Conservation (phyloP, 2,797 vertebrate species). For the Sebastes oblongus region DNA sequence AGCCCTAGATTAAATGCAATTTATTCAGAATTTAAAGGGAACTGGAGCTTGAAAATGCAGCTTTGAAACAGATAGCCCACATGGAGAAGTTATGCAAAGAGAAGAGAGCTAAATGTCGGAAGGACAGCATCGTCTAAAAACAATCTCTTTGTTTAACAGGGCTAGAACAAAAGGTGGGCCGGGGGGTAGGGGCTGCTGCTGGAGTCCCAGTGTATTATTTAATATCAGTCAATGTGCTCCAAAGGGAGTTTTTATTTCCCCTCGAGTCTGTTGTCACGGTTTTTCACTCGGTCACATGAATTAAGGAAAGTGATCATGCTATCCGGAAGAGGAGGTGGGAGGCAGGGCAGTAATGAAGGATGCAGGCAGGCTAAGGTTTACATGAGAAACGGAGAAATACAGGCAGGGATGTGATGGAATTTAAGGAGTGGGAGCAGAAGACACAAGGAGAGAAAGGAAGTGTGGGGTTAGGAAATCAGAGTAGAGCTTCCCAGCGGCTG, state of each 20-base stretch:
- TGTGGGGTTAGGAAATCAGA: conserved; percentile 67
- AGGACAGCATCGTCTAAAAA: conserved; percentile 63
- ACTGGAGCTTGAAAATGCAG: conserved; percentile 4
- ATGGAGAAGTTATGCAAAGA: conserved; percentile 52
- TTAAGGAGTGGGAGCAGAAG: conserved; percentile 51
- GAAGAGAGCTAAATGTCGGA: conserved; percentile 38
- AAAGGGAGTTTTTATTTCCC: conserved; percentile 12
- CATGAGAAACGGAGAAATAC: conserved; percentile 26
- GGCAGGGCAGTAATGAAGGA: conserved; percentile 53
- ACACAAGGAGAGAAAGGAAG: conserved; percentile 69
- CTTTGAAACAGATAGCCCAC: conserved; percentile 46
- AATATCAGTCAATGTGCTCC: conserved; percentile 40
- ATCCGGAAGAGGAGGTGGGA: conserved; percentile 28
- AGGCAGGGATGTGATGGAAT: conserved; percentile 29
- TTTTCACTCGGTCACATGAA: conserved; percentile 30
- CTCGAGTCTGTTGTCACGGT: conserved; percentile 19
- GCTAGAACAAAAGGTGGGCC: conserved; percentile 53
- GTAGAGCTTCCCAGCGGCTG: conserved; percentile 63
- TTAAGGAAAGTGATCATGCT: conserved; percentile 14
- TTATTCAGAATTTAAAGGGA: conserved; percentile 39
- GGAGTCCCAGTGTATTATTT: conserved; percentile 27
- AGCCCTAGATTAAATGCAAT: conserved; percentile 47
- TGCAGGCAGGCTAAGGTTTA: conserved; percentile 38
- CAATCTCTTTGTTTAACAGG: conserved; percentile 56
- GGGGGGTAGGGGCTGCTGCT: conserved; percentile 40